Percentiles rank a stretch among this genome's conserved stretches.
Conservation (phyloP, 2,888 invertebrate species). For the Lasius platythorax region DNA sequence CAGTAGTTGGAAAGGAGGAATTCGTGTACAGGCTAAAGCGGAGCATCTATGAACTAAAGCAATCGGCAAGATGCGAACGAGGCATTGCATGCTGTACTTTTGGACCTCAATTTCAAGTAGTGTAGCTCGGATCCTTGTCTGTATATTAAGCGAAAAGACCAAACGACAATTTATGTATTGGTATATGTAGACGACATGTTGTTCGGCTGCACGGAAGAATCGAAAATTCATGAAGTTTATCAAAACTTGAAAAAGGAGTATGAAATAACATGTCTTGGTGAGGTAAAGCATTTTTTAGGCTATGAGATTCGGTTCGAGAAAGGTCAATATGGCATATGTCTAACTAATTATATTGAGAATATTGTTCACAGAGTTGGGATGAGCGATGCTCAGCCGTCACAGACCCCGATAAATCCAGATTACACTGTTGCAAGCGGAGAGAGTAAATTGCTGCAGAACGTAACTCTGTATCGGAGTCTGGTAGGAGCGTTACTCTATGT, state of each 20-base stretch:
- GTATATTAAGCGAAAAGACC: background rate
- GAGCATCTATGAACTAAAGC: background rate
- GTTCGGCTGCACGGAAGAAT: background rate
- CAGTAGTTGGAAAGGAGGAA: background rate
- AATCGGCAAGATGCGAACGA: background rate
- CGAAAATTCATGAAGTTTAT: background rate
- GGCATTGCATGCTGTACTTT: background rate
- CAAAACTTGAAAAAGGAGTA: background rate
- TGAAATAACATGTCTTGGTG: background rate
- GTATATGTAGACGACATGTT: background rate
- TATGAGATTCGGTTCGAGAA: background rate
- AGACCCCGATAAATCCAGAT: background rate
- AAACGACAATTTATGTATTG: background rate
- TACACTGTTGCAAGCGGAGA: background rate
- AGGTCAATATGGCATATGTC: background rate
- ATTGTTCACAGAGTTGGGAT: background rate
- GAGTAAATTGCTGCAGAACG: background rate
- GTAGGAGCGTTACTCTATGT: background rate
- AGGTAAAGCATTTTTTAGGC: background rate
- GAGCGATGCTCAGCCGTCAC: background rate
- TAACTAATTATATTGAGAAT: background rate
- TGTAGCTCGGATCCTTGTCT: background rate
- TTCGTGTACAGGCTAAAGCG: background rate
- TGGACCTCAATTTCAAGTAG: background rate
- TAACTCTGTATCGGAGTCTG: background rate